Evolutionary conservation across 2,797 vertebrate genomes (phyloP).

Genomic region (Halcyon leucocephala): DNA sequence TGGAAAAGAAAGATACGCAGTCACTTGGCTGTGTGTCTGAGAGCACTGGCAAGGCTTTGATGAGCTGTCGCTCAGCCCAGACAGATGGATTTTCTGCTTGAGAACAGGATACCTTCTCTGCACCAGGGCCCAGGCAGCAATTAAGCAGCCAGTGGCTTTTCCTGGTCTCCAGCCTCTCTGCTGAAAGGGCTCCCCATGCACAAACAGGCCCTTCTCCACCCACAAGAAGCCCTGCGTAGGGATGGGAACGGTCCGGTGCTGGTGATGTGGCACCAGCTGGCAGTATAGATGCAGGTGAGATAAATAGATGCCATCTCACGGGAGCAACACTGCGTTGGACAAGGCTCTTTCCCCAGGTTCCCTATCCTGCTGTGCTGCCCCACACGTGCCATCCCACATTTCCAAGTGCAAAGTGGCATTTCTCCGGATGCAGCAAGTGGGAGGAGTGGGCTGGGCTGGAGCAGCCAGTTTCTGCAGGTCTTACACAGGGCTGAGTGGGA

Average conservation of each 20-base stretch:
- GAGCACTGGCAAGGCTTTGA: not conserved
- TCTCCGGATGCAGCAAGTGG: rapidly evolving
- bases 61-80: not conserved
- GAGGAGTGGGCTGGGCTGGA: not conserved
- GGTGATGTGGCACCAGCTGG: rapidly evolving
- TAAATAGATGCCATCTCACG: not conserved
- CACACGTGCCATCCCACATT: rapidly evolving
- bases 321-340: rapidly evolving
- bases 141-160: not conserved
- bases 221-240: rapidly evolving
- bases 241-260: rapidly evolving
- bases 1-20: not conserved
- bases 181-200: not conserved
- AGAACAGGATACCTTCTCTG: not conserved
- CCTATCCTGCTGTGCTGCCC: not conserved
- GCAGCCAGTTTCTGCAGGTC: not conserved
- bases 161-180: not conserved
- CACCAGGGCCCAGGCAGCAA: rapidly evolving
- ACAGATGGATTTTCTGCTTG: not conserved
- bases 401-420: not conserved
- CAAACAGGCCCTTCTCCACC: rapidly evolving
- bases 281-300: not conserved
- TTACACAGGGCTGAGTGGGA: not conserved
- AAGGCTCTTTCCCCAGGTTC: not conserved
- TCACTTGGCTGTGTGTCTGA: not conserved